Base-by-base conservation (phyloP, 2,888 invertebrate species). In the Drosophila aldrichi region DNA sequence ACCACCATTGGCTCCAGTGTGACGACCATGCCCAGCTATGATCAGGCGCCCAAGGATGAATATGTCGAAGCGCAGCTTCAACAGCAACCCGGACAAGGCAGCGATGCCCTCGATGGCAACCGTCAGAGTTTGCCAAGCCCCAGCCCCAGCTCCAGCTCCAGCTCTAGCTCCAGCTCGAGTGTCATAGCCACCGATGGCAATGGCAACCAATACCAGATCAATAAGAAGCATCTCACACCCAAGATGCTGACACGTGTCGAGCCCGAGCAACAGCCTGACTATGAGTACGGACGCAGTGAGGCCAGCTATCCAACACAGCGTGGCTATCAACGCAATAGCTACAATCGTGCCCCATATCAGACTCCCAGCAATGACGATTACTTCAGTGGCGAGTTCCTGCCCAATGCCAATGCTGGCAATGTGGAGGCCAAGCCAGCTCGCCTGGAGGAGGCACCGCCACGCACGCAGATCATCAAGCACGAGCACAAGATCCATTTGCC, bases 401-500 rank as follows among this genome's bases (percentile, higher is more conserved):
- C 83, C 49, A 82, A 89, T 55, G 79, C 64, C 14, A 90, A 85
- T 65, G 70, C 73, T 10, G 86, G 60, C 51, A 82, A 72, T 61
- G 82, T 88, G 41, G 90, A 90, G 8, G 48, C 73, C 0, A 90
- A 90, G 43, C 90, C 92, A 10, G 91, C 91, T 0, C 84, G 92
- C 5, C 54, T 92, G 3, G 89, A 91, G 62, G 73, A 72, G 36
- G 74, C 75, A 32, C 32, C 29, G 25, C 80, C 60, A 12, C 79
- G 74, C 14, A 63, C 78, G 12, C 76, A 81, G 64, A 74, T 83
- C 44, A 81, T 90, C 57, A 89, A 90, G 60, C 91, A 92, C 44
- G 90, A 90, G 58, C 91, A 89, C 70, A 91, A 92, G 81, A 84
- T 91, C 41, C 86, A 86, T 6, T 51, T 91, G 48, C 90, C 91